Evolutionary conservation across 2,797 vertebrate species (phyloP), one percentile per base, ranked within the genome.

Genomic region (Alectoris magna): DNA sequence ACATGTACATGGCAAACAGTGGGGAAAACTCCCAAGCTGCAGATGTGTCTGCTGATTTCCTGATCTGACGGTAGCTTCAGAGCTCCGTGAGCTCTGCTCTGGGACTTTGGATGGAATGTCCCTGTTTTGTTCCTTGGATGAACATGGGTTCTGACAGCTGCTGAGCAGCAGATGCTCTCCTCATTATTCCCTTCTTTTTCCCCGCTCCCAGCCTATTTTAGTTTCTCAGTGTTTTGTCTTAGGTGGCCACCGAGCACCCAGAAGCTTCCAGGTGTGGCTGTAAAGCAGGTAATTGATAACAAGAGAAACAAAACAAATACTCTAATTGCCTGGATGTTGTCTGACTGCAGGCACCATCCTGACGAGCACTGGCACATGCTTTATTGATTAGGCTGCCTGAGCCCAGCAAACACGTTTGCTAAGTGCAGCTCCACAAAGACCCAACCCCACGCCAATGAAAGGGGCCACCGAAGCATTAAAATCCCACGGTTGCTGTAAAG

Each of bases 351-450:
- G 38, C 39, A 7, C 39, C 75, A 10, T 80, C 39, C 79, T 22
- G 67, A 46, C 10, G 4, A 66, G 79, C 49, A 10, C 59, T n/a
- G 31, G 60, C 64, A 19, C 80, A 83, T 59, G 53, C 27, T 55
- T 31, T 84, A 68, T 84, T 56, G 83, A 87, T 81, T 9, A 39
- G 8, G 3, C 59, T 68, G 63, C 24, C 38, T 14, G 79, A 48
- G 56, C 69, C 58, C 39, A 2, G 21, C 75, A 36, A 8, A 41
- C 6, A 6, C 1, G 0, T 53, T 56, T 43, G 0, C 68, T 70
- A 10, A 76, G 34, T 34, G 66, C 68, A n/a, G 68, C 44, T 56
- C 78, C 64, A 49, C 83, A 84, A 72, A 93, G 56, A 8, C 34
- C 58, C 69, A 31, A 68, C 55, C 70, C n/a, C 26, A 2, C 0